A percentile compares a stretch with the other conserved stretches of the same genome.
Conservation (phyloP, 1,140 invertebrate genomes). For the Brachionus manjavacas region DNA sequence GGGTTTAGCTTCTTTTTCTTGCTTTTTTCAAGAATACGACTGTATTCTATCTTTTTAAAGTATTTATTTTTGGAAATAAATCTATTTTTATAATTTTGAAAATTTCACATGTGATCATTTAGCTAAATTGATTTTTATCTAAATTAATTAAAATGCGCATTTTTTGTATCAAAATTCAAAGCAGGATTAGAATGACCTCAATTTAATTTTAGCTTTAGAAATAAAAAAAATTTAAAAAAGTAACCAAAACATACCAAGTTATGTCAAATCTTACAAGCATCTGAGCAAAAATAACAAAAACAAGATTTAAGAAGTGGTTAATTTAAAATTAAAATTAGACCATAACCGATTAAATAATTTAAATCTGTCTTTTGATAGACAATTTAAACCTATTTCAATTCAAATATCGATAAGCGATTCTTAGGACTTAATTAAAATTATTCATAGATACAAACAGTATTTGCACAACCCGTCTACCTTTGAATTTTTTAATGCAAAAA, state of each 20-base stretch:
- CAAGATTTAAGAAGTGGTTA: background rate
- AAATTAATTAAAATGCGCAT: background rate
- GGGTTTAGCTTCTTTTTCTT: background rate
- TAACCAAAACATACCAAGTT: no score
- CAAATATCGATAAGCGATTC: background rate
- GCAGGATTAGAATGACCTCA: background rate
- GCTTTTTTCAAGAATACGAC: background rate
- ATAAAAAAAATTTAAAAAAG: background rate
- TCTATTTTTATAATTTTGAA: background rate
- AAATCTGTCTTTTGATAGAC: background rate
- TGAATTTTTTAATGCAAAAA: no score
- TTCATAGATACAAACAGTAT: background rate
- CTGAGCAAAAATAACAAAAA: background rate
- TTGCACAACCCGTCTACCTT: background rate
- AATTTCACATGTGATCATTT: background rate
- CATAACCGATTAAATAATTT: background rate
- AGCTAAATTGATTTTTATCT: background rate
- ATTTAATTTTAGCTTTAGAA: background rate
- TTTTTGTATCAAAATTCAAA: background rate
- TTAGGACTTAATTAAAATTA: background rate
- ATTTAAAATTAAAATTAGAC: background rate
- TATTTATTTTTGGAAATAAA: background rate
- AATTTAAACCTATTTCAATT: background rate
- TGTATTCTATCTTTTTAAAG: no score
- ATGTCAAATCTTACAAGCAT: background rate